A percentile compares a stretch with the other conserved stretches of the same genome.
Conservation (phyloP, 2,113 vertebrate species). For the Aplodontia rufa region DNA sequence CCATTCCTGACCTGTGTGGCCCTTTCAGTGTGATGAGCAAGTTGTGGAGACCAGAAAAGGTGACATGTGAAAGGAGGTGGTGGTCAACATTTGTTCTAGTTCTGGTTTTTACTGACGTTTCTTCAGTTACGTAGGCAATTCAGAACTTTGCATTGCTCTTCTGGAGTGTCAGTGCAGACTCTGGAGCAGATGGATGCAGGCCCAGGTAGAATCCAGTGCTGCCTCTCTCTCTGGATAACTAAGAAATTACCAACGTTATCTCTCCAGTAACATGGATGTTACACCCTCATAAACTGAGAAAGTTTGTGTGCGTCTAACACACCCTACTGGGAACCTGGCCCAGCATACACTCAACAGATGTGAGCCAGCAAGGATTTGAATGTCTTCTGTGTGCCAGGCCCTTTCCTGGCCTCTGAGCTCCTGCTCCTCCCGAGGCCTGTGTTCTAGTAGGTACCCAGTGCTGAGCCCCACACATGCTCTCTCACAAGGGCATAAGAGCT, state of each 20-base stretch:
- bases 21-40: neutral
- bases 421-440: neutral
- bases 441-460: neutral
- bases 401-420: neutral
- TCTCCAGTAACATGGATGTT: neutral
- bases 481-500: accelerated
- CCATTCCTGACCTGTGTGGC: accelerated
- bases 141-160: neutral
- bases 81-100: accelerated
- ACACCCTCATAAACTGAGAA: neutral
- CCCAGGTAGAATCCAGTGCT: neutral
- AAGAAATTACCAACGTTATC: too few relatives aligned
- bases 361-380: neutral
- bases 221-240: neutral
- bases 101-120: neutral
- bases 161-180: neutral
- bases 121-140: neutral
- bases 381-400: neutral
- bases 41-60: neutral
- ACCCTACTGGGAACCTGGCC: neutral
- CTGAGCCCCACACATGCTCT: accelerated
- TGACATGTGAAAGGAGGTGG: neutral
- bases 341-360: neutral
- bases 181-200: neutral
- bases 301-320: neutral